Evolutionary conservation across 2,113 vertebrate genomes (phyloP), one percentile per base, ranked within the genome.

Genomic region (Coryphaenoides rupestris): DNA sequence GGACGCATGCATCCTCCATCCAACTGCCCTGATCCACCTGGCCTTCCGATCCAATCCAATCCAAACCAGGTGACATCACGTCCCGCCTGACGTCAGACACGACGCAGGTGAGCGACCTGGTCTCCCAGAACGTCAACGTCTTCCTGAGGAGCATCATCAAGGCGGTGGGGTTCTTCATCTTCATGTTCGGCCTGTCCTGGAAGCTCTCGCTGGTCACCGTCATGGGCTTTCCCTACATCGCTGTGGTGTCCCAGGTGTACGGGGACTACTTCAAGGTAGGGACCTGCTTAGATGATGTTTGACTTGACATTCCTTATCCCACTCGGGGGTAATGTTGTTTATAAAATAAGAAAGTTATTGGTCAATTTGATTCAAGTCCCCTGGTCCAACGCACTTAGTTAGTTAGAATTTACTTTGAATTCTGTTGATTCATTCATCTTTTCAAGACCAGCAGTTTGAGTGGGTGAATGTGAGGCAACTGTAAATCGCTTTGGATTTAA

Each of bases 31-130:
- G 9, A 7, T 40, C 33, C 33, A 40, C 33, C 33, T n/a, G n/a
- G n/a, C n/a, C n/a, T n/a, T n/a, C n/a, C n/a, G n/a, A n/a, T n/a
- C n/a, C n/a, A n/a, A n/a, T n/a, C n/a, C 33, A 12, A 7, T 12
- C 33, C 33, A 10, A 40, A 40, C n/a, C 77, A 99, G 96, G 96
- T 61, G 94, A 98, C 21, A 92, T 99, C 79, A 92, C 95, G 58
- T 99, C 96, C n/a, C 94, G 96, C 55, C 90, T 99, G 81, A 95
- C 95, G 0, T 94, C 96, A 0, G 96, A 99, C 89, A 98, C 95
- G 7, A 99, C 95, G 53, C 94, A 97, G 26, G 93, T 99, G 79
- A 98, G 96, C 0, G 94, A 99, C 80, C 90, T 98, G 69, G 92
- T 99, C 62, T 96, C 96, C 4, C 91, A 94, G 83, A 99, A 99